These are phyloP conservation scores for Chironomus striatipennis DNA, from an alignment of 1,140 invertebrate genomes.

Conservation along the genomic window DNA sequence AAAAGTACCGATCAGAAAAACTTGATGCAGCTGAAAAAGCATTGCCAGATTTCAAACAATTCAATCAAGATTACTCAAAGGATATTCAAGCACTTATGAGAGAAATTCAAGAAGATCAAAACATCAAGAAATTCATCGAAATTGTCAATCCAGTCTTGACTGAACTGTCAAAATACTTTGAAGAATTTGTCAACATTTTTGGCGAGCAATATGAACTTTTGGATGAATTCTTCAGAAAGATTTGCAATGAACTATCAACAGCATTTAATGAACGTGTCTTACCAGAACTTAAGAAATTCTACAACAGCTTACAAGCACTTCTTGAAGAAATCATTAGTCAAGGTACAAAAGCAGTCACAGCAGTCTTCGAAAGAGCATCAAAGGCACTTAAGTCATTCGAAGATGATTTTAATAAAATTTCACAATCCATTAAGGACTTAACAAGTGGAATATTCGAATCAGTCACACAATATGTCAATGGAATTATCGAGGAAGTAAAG, in stretches of 20 bases:
- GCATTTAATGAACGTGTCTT: slow-evolving; percentile 31
- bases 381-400: slow-evolving; percentile 43
- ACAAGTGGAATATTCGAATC: slow-evolving; percentile 46
- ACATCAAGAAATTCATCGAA: slow-evolving; percentile 53
- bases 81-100: slow-evolving; percentile 52
- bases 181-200: slow-evolving; percentile 42
- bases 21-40: slow-evolving; percentile 46
- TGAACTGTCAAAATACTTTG: slow-evolving; percentile 40
- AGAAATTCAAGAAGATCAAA: slow-evolving; percentile 56
- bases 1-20: slow-evolving; percentile 37
- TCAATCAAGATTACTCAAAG: slow-evolving; percentile 47
- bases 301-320: slow-evolving; percentile 35
- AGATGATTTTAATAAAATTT: slow-evolving; percentile 55
- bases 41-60: slow-evolving; percentile 49
- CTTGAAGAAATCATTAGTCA: slow-evolving; percentile 30
- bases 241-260: slow-evolving; percentile 41
- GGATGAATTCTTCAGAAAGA: slow-evolving; percentile 41
- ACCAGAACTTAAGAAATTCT: slow-evolving; percentile 40
- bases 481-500: slow-evolving; percentile 42
- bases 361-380: slow-evolving; percentile 29
- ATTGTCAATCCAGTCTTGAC: slow-evolving; percentile 35
- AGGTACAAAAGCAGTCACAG: slow-evolving; percentile 28
- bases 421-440: slow-evolving; percentile 45
- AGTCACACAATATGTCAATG: slow-evolving; percentile 40
- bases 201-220: slow-evolving; percentile 43